Percentiles rank a stretch among this genome's conserved stretches.
These are phyloP conservation scores for Gymnobelideus leadbeateri DNA, from an alignment of 2,113 vertebrate genomes.

Conservation along the genomic window DNA sequence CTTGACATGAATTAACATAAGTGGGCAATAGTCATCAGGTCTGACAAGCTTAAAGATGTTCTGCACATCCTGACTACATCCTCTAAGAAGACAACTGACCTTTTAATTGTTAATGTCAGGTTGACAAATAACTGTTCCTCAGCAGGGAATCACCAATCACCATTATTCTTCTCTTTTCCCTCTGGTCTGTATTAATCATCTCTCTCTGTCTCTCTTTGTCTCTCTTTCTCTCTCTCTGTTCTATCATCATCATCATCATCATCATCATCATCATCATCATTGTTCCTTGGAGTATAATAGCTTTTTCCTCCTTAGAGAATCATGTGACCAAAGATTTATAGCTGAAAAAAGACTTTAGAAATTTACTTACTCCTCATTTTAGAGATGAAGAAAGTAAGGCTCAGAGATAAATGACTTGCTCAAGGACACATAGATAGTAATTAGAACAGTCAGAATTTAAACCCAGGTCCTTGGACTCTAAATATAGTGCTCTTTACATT, in stretches of 20 bases:
- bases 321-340: too few species aligned
- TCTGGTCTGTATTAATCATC: not conserved
- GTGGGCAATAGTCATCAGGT: not conserved
- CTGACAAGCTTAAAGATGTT: not conserved
- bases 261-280: too few species aligned
- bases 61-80: not conserved
- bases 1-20: not conserved
- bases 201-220: too few species aligned
- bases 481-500: not conserved
- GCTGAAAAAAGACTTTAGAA: too few species aligned
- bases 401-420: not conserved
- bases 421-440: not conserved
- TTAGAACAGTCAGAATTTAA: not conserved
- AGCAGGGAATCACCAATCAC: not conserved
- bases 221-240: too few species aligned
- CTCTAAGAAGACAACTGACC: not conserved
- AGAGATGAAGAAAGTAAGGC: too few species aligned
- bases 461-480: not conserved
- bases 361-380: too few species aligned
- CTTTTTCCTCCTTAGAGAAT: too few species aligned
- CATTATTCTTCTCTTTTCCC: not conserved
- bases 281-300: too few species aligned
- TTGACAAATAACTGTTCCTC: not conserved
- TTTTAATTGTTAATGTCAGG: not conserved
- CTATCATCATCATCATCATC: too few species aligned